These are phyloP conservation scores for Abscondita cerata DNA, from an alignment of 2,888 invertebrate genomes.

Conservation along the genomic window DNA sequence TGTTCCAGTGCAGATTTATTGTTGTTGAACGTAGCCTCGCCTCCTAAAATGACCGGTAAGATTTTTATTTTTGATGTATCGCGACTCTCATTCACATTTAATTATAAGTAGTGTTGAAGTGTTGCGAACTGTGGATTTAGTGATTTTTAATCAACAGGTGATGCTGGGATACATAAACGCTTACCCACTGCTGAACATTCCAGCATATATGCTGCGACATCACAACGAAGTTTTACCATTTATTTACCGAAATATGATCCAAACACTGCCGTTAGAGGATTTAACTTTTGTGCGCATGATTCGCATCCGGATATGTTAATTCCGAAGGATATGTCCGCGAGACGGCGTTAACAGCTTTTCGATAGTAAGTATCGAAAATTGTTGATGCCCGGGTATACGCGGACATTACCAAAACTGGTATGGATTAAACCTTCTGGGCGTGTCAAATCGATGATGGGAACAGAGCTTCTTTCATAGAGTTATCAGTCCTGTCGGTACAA, in stretches of 20 bases:
- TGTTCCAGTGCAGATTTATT: conserved; percentile 14
- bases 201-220: conserved; percentile 78
- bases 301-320: conserved; percentile 93
- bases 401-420: conserved; percentile 77
- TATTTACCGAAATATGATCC: conserved; percentile 79
- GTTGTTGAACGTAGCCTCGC: neutral
- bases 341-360: conserved; percentile 73
- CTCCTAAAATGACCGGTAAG: conserved; percentile 13
- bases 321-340: conserved; percentile 79
- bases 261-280: conserved; percentile 80
- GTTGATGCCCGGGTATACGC: conserved; percentile 93
- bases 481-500: conserved; percentile 65
- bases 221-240: conserved; percentile 83
- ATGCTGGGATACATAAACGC: conserved; percentile 10
- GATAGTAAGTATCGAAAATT: conserved; percentile 88
- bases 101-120: conserved; percentile 12
- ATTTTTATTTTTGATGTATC: neutral
- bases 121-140: conserved; percentile 20
- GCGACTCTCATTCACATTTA: neutral
- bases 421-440: conserved; percentile 94
- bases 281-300: conserved; percentile 83
- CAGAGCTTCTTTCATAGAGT: conserved; percentile 68
- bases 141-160: conserved; percentile 46
- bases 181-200: conserved; percentile 60
- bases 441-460: conserved; percentile 77